A percentile compares a stretch with the other conserved stretches of the same genome.
These are phyloP conservation scores for Muscicapa adusta DNA, from an alignment of 2,113 vertebrate genomes.

Conservation along the genomic window DNA sequence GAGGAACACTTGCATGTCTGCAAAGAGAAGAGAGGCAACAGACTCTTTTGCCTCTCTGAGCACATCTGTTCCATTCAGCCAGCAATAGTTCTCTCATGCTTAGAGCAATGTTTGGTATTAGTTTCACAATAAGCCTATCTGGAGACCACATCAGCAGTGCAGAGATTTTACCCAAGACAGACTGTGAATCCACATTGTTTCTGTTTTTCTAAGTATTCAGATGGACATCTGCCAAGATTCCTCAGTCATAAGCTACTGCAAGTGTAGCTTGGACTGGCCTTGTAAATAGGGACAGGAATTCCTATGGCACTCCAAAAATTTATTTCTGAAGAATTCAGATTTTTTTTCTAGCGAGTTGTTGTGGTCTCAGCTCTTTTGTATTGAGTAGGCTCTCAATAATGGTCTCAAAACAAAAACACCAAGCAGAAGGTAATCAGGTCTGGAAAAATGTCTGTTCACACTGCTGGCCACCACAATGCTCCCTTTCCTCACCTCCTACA, in stretches of 20 bases:
- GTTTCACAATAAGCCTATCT: background rate
- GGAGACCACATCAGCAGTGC: background rate
- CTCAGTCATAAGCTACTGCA: background rate
- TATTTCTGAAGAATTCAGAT: background rate
- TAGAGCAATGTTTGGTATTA: background rate
- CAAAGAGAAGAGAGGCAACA: background rate
- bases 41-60: background rate
- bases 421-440: background rate
- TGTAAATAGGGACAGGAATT: background rate
- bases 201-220: background rate
- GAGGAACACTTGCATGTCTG: background rate
- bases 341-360: background rate
- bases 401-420: background rate
- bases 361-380: background rate
- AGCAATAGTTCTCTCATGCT: background rate
- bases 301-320: background rate
- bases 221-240: background rate
- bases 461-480: background rate
- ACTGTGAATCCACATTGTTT: background rate
- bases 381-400: background rate
- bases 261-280: background rate
- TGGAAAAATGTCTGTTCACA: rapidly evolving
- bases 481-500: background rate
- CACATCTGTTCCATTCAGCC: background rate
- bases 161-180: background rate